These are phyloP conservation scores for Mastomys coucha DNA, from an alignment of 2,113 vertebrate species.

Conservation along the genomic window DNA sequence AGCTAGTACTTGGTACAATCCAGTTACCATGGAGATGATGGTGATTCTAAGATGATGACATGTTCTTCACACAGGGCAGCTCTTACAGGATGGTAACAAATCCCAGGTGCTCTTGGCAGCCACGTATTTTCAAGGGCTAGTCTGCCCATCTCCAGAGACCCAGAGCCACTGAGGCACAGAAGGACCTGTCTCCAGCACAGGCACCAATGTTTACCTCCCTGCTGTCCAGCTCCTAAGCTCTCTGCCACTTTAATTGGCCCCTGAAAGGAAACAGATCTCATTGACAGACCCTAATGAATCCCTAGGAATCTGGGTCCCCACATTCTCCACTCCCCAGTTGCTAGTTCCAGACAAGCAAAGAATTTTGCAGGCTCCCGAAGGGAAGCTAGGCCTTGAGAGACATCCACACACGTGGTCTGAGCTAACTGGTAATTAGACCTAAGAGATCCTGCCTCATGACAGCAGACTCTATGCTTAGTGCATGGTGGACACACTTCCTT, in stretches of 20 bases:
- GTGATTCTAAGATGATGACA: neutral
- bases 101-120: neutral
- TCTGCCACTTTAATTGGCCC: conserved; percentile 65
- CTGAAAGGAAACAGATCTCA: conserved; percentile 46
- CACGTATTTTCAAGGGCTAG: neutral
- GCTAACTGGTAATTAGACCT: conserved; percentile 16
- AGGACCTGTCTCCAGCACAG: neutral
- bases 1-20: neutral
- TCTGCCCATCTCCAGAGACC: neutral
- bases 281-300: conserved; percentile 64
- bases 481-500: neutral
- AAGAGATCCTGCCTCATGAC: neutral
- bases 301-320: conserved; percentile 40
- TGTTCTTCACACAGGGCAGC: neutral
- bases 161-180: neutral
- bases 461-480: neutral
- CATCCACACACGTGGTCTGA: neutral
- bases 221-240: neutral
- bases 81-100: conserved; percentile 9
- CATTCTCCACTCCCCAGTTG: conserved; percentile 18
- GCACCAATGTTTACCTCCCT: neutral
- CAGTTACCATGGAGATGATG: neutral
- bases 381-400: conserved; percentile 46
- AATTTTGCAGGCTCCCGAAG: conserved; percentile 50
- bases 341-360: conserved; percentile 56